Conservation (phyloP, 2,888 invertebrate species). For the Amphipyra berbera region DNA sequence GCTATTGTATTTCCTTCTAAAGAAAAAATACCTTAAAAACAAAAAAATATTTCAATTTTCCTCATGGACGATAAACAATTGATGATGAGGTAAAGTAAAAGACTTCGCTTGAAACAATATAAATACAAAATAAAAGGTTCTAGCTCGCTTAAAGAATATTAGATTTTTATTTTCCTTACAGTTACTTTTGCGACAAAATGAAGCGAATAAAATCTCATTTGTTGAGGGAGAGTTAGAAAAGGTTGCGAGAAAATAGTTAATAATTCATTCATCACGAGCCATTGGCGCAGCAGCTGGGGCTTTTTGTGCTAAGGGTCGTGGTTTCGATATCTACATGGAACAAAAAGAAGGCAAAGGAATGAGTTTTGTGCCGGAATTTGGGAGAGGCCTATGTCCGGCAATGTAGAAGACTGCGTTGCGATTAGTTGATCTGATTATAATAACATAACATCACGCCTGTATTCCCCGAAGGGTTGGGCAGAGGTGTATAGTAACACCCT, state of each 20-base stretch:
- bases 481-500: too few relatives aligned
- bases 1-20: not conserved
- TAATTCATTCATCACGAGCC: slow-evolving; percentile 24
- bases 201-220: slow-evolving; percentile 31
- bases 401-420: too few relatives aligned
- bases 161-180: slow-evolving; percentile 31
- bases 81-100: slow-evolving; percentile 26
- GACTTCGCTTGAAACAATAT: slow-evolving; percentile 12
- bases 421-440: too few relatives aligned
- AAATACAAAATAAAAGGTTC: slow-evolving; percentile 31
- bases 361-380: too few relatives aligned
- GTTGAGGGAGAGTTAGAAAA: slow-evolving; percentile 16
- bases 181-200: slow-evolving; percentile 25
- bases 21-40: slow-evolving; percentile 6
- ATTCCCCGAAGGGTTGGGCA: too few relatives aligned
- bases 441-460: too few relatives aligned
- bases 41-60: slow-evolving; percentile 27
- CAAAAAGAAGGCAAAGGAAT: too few relatives aligned
- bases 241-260: slow-evolving; percentile 21
- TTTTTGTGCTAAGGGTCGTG: too few relatives aligned
- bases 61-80: slow-evolving; percentile 28
- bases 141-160: slow-evolving; percentile 22
- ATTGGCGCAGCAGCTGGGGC: not conserved
- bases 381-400: too few relatives aligned
- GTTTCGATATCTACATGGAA: too few relatives aligned